phyloP scores from a whole-genome alignment of 2,797 vertebrate genomes.

The Clarias fuscus region DNA sequence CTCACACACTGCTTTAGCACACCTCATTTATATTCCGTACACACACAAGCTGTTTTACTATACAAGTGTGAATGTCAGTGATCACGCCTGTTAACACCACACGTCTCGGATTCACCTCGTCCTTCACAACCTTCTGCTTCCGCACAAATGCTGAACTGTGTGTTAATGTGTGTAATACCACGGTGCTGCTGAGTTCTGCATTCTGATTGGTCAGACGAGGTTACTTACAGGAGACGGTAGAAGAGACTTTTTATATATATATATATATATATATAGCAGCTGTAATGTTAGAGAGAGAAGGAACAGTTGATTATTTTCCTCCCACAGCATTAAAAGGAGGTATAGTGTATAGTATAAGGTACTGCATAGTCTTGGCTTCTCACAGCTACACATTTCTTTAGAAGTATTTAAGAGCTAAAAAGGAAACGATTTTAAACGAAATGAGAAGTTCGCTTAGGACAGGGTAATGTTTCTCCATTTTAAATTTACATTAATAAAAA shows the following conservation, averaged over 20 bases:
- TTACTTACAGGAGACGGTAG: background rate
- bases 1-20: background rate
- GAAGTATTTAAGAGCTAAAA: background rate
- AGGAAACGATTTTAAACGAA: background rate
- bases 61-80: background rate
- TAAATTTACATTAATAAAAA: background rate
- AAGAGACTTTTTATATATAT: too few species aligned
- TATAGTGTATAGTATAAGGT: too few species aligned
- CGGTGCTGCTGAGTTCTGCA: background rate
- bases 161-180: background rate
- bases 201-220: background rate
- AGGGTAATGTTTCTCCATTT: background rate
- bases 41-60: background rate
- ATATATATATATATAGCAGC: too few species aligned
- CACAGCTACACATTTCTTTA: background rate
- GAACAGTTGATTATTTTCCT: background rate
- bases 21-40: constrained; percentile 1
- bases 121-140: background rate
- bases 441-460: background rate
- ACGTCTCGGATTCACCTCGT: background rate
- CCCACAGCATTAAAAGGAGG: too few species aligned
- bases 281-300: too few species aligned
- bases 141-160: background rate
- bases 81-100: background rate
- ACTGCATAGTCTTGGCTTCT: background rate